Base-by-base conservation (phyloP, 2,113 vertebrate genomes). In the Ailurus styani region DNA sequence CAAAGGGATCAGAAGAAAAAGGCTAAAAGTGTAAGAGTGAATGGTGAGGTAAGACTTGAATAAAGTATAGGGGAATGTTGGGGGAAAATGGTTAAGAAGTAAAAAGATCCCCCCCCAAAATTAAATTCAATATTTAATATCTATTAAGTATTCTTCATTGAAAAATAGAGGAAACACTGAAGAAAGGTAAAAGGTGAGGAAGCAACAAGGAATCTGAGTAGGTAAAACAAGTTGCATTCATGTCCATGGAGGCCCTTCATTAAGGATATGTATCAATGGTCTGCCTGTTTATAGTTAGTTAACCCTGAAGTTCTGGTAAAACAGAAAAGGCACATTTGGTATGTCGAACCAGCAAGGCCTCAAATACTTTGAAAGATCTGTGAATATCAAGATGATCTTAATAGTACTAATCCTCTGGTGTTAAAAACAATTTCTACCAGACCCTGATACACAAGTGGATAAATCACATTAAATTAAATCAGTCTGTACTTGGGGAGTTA, bases 391-490 rank as follows among this genome's bases (percentile, higher is more conserved):
- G 73, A 97, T 2, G n/a, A 98, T 97, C 45, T 94, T 94, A 86
- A 1, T 96, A 93, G 55, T 97, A 72, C 55, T 90, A 98, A 62
- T 97, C 60, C 85, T 96, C 52, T 96, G 70, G 86, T 97, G 96
- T 95, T 98, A 96, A 96, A 98, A 98, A 84, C 96, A 97, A 97
- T 98, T 99, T 98, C 97, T 87, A 97, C 66, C 84, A 98, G 98
- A 97, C 78, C 92, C 97, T 60, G 97, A 98, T 95, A 97, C 66
- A 97, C 72, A 98, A 99, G 96, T 98, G 98, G 98, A 98, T 98
- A 98, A 98, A 98, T 98, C 97, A 98, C 95, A 98, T 97, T 98
- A 98, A 98, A 98, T 98, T 98, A 98, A 98, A 98, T 98, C 95
- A 98, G 93, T 81, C 95, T 97, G 97, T 98, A 98, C 95, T 98